Conservation (phyloP, 2,797 vertebrate species). For the Sebastolobus altivelis region DNA sequence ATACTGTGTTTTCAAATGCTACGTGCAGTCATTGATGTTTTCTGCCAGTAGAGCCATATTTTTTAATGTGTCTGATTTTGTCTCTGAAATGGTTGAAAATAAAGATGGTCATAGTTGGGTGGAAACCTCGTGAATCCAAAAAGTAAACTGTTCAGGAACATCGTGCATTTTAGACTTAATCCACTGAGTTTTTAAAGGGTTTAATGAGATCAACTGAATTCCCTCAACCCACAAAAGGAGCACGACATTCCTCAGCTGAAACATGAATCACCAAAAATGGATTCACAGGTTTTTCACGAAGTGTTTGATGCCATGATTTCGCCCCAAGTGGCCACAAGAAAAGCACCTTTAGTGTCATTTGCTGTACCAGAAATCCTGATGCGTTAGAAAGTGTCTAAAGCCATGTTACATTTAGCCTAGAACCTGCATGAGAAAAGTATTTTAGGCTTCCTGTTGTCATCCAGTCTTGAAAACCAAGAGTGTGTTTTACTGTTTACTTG, state of each 20-base stretch:
- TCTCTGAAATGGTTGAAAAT: slow-evolving; percentile 16
- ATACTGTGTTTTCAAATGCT: not conserved
- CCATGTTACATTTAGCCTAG: not conserved
- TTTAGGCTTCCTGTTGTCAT: not conserved
- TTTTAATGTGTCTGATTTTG: slow-evolving; percentile 4
- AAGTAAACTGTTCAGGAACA: not conserved
- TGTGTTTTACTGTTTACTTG: slow-evolving; percentile 25
- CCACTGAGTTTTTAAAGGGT: not conserved
- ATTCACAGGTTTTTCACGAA: slow-evolving; percentile 15
- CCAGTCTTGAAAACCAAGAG: slow-evolving; percentile 17
- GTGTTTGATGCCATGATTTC: slow-evolving; percentile 11
- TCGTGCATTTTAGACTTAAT: not conserved
- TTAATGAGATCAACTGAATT: slow-evolving; percentile 13
- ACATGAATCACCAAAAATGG: not conserved
- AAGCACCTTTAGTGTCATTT: not conserved
- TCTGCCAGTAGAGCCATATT: not conserved
- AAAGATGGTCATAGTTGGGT: slow-evolving; percentile 6
- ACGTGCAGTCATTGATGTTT: not conserved
- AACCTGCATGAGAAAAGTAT: slow-evolving; percentile 26
- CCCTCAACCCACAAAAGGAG: not conserved
- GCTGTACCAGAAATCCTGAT: not conserved
- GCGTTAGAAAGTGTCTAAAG: not conserved
- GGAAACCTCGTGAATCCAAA: slow-evolving; percentile 16
- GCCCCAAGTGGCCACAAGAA: not conserved
- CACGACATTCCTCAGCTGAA: not conserved